A percentile compares a stretch with the other conserved stretches of the same genome.
phyloP scores from a whole-genome alignment of 2,113 vertebrate genomes.

The Setophaga kirtlandii region DNA sequence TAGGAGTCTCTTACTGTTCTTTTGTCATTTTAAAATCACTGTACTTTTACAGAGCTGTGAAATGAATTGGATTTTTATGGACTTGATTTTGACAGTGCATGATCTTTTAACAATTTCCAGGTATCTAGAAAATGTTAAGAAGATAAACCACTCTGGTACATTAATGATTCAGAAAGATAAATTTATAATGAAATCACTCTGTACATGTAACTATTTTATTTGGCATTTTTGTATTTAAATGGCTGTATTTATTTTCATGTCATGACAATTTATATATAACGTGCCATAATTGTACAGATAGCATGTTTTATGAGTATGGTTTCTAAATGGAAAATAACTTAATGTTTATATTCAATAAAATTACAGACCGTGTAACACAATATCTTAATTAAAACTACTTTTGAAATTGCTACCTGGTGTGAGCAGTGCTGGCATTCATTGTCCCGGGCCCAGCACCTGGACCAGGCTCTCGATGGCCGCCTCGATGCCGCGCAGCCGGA shows the following conservation, averaged over 20 bases:
- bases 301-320: slow-evolving; percentile 73
- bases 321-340: slow-evolving; percentile 76
- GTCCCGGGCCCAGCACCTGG: neutral
- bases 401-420: slow-evolving; percentile 28
- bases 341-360: slow-evolving; percentile 87
- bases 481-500: slow-evolving; percentile 80
- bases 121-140: slow-evolving; percentile 45
- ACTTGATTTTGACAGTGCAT: slow-evolving; percentile 70
- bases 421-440: neutral
- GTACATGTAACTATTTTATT: slow-evolving; percentile 72
- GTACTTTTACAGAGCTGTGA: slow-evolving; percentile 75
- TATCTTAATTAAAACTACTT: slow-evolving; percentile 52
- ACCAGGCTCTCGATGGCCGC: slow-evolving; percentile 81
- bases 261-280: slow-evolving; percentile 76
- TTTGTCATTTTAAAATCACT: slow-evolving; percentile 54
- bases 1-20: slow-evolving; percentile 42
- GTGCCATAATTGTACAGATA: slow-evolving; percentile 75
- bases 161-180: slow-evolving; percentile 61
- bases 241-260: slow-evolving; percentile 89
- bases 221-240: slow-evolving; percentile 89
- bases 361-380: slow-evolving; percentile 46
- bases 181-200: slow-evolving; percentile 66
- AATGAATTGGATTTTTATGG: slow-evolving; percentile 69
- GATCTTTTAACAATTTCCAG: slow-evolving; percentile 60
- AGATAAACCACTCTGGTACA: slow-evolving; percentile 68